Conservation (phyloP, 1,140 invertebrate species). For the Saccostrea echinata region DNA sequence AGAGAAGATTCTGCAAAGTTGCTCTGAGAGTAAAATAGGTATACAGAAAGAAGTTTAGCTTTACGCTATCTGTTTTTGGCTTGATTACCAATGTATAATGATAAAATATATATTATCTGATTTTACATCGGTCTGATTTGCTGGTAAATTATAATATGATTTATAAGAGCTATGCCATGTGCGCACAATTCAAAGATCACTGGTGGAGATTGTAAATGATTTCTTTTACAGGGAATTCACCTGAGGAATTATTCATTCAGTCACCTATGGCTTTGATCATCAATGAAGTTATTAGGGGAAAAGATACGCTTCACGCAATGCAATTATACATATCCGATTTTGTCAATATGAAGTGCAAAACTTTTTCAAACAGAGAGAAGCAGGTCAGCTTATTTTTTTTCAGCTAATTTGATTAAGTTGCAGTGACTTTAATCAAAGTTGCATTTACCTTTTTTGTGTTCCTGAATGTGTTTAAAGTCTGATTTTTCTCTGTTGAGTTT, state of each 20-base stretch:
- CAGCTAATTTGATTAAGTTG: background rate
- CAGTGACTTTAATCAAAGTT: background rate
- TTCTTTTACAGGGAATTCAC: background rate
- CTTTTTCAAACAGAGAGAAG: constrained; percentile 44
- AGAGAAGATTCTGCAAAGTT: constrained; percentile 48
- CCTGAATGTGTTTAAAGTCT: background rate
- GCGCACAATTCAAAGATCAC: no score
- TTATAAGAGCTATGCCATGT: no score
- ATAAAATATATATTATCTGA: no score
- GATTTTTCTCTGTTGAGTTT: no score
- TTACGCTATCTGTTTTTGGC: no score
- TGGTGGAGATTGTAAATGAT: background rate
- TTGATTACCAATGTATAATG: no score
- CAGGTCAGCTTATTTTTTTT: background rate
- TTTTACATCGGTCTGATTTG: no score
- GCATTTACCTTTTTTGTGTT: background rate
- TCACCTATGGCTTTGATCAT: background rate
- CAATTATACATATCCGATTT: constrained; percentile 56
- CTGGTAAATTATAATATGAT: no score
- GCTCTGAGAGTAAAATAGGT: background rate
- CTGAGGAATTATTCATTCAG: background rate
- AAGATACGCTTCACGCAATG: background rate
- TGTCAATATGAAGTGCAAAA: constrained; percentile 59
- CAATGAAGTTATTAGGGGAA: background rate
- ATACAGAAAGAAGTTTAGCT: background rate